A percentile compares a stretch with the other conserved stretches of the same genome.
Evolutionary conservation across 1,140 invertebrate genomes (phyloP).

Genomic region (Homarus americanus): DNA sequence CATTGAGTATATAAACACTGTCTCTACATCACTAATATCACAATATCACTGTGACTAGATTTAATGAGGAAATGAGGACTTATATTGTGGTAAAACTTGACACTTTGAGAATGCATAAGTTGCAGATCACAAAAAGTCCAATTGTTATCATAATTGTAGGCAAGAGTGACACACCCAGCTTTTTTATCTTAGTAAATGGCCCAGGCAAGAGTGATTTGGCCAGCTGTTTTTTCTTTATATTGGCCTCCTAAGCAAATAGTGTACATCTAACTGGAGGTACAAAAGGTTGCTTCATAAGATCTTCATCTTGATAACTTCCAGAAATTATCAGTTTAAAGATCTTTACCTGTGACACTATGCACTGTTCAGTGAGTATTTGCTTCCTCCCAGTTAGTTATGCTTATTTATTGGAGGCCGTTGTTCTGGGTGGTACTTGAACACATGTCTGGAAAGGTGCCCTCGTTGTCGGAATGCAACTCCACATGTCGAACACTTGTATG

Average conservation of each 20-base stretch:
- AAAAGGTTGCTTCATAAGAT: too few species aligned
- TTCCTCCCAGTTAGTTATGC: not conserved
- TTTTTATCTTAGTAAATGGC: not conserved
- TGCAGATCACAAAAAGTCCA: not conserved
- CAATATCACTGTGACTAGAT: not conserved
- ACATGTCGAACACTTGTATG: constrained; percentile 72
- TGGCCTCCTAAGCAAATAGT: too few species aligned
- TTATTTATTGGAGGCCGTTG: constrained; percentile 45
- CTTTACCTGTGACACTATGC: not conserved
- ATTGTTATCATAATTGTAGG: not conserved
- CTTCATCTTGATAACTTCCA: not conserved
- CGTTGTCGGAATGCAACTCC: constrained; percentile 72
- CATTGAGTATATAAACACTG: not conserved
- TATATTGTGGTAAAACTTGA: not conserved
- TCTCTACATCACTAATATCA: not conserved
- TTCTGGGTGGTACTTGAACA: constrained; percentile 73
- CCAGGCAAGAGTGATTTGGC: too few species aligned
- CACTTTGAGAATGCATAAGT: not conserved
- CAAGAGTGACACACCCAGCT: not conserved
- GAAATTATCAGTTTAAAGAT: not conserved
- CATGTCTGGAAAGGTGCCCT: constrained; percentile 71
- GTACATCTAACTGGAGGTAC: too few species aligned
- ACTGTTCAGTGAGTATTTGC: not conserved
- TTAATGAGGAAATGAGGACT: not conserved
- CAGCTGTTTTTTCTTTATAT: too few species aligned